Base-by-base conservation (phyloP, 2,888 invertebrate species). In the Atrina japonica region DNA sequence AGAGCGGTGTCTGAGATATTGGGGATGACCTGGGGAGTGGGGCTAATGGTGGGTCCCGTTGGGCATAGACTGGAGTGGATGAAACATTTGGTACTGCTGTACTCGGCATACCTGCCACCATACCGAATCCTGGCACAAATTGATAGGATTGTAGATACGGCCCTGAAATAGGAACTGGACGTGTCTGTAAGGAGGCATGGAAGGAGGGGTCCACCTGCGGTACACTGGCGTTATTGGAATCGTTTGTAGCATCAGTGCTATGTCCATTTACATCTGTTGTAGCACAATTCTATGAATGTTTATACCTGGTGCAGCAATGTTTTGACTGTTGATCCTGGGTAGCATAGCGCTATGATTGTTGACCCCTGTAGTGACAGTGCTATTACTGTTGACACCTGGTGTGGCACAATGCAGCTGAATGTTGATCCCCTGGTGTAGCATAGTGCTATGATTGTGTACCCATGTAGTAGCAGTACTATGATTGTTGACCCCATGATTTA, bases 1-100 rank as follows among this genome's bases (percentile, higher is more conserved):
- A 47, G 47, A 47, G 47, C 47, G 5, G 47, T 47, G 47, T 47
- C 47, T 6, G 47, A 47, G n/a, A 47, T 47, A 16, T 47, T 16
- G 7, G 47, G 47, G 5, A 47, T 47, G 16, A 47, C 47, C 21
- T 47, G 47, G 3, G 47, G 16, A 47, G 47, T 5, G 16, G 47
- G 47, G 16, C 47, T 47, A 9, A 6, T 6, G 47, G n/a, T 47
- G 6, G 47, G 47, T 47, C 47, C 47, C 5, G 47, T 5, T 16
- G n/a, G 47, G 47, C 47, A 16, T 47, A 47, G 6, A 47, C 47
- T 16, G 47, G 47, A 21, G 47, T 47, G 47, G 47, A 47, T 6
- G 47, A 47, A 21, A 16, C 47, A 21, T 16, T 47, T 6, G 47
- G 47, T 16, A 21, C 16, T 5, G 21, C 47, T 18, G 16, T 5